Evolutionary conservation across 2,888 invertebrate genomes (phyloP).

Genomic region (Orthosia gracilis): DNA sequence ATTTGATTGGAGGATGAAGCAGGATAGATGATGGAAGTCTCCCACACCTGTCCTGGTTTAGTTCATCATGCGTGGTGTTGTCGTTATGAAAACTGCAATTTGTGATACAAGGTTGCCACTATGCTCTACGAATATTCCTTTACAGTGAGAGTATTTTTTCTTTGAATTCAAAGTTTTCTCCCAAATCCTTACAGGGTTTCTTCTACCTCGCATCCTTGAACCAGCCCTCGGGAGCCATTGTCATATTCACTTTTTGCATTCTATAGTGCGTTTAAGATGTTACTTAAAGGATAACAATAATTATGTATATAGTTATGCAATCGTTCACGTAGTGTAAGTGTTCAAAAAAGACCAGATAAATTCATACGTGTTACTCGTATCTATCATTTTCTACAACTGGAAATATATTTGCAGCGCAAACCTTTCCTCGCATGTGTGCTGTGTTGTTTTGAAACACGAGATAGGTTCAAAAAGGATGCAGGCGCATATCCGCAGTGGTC

Average conservation of each 20-base stretch:
- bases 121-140: background rate
- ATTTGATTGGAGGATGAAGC: slow-evolving; percentile 37
- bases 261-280: too few species aligned
- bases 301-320: too few species aligned
- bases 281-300: too few species aligned
- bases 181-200: too few species aligned
- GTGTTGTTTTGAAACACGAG: slow-evolving; percentile 3
- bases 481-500: background rate
- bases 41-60: slow-evolving; percentile 41
- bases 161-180: too few species aligned
- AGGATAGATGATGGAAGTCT: slow-evolving; percentile 40
- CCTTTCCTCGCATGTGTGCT: background rate
- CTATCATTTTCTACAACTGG: background rate
- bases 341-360: background rate
- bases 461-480: slow-evolving; percentile 27
- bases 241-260: too few species aligned
- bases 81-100: slow-evolving; percentile 10
- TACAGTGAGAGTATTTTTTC: too few species aligned
- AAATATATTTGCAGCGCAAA: background rate
- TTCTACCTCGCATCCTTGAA: too few species aligned
- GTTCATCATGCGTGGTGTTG: slow-evolving; percentile 5
- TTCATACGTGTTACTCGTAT: background rate
- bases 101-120: slow-evolving; percentile 34
- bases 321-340: too few species aligned
- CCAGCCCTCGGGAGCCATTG: too few species aligned